phyloP scores from a whole-genome alignment of 64 coral and sea anemone genomes.

The Stichodactyla helianthus region DNA sequence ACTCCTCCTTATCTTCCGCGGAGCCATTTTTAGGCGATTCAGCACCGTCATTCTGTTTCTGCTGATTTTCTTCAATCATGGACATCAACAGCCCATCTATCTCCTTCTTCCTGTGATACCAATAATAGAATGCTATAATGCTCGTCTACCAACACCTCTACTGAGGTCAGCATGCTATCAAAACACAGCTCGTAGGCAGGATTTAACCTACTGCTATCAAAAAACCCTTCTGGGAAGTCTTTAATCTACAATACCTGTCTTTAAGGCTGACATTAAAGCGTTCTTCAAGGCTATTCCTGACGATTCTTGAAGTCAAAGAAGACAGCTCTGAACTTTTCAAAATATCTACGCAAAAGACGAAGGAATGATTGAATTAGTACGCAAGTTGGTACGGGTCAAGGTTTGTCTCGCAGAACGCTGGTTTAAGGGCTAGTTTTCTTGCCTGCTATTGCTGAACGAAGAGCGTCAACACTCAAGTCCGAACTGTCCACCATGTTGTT shows the following conservation, averaged over 20 bases:
- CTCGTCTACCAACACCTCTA: neutral
- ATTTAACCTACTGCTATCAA: neutral
- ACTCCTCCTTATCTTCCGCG: constrained; percentile 9
- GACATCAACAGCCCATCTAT: constrained; percentile 65
- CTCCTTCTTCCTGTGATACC: constrained; percentile 58
- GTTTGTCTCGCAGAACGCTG: neutral
- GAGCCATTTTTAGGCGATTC: constrained; percentile 26
- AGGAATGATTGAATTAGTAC: neutral
- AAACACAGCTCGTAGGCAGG: neutral
- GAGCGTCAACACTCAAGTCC: neutral
- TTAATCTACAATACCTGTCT: neutral
- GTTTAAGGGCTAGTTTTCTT: neutral
- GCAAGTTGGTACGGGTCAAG: neutral
- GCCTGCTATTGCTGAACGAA: constrained; percentile 4
- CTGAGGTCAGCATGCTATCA: neutral
- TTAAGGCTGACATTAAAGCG: constrained; percentile 3
- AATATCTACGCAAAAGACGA: neutral
- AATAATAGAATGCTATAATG: neutral
- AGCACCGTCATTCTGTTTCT: constrained; percentile 22
- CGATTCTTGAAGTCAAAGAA: constrained; percentile 1
- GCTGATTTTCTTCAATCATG: constrained; percentile 38
- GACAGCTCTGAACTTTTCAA: constrained; percentile 4
- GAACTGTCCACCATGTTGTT: constrained; percentile 20
- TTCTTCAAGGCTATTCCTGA: constrained; percentile 8
- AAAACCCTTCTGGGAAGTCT: neutral